Evolutionary conservation across 2,797 vertebrate genomes (phyloP).

Genomic region (Pseudochaenichthys georgianus): DNA sequence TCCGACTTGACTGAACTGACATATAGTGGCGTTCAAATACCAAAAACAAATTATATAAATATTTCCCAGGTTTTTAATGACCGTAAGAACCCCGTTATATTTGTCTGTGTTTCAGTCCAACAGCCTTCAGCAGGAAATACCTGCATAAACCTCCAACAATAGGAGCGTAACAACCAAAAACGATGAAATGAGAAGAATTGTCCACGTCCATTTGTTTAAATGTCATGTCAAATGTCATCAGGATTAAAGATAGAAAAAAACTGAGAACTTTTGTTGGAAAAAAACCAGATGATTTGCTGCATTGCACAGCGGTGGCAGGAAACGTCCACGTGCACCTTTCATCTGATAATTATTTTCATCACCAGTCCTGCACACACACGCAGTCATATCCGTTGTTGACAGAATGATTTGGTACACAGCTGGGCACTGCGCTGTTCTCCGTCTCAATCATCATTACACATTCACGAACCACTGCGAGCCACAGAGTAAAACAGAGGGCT

Average conservation of each 20-base stretch:
- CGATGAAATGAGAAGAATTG: background rate
- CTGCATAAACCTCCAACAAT: background rate
- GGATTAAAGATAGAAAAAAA: too few relatives aligned
- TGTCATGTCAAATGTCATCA: background rate
- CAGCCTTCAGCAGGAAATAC: background rate
- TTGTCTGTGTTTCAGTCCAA: background rate
- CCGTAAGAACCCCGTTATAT: background rate
- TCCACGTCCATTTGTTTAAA: too few relatives aligned
- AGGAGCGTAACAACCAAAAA: background rate
- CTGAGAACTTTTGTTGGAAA: background rate
- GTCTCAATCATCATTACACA: slow-evolving; percentile 68
- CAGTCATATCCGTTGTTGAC: slow-evolving; percentile 41
- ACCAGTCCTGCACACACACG: slow-evolving; percentile 3
- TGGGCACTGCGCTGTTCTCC: slow-evolving; percentile 60
- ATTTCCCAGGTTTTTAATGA: too few relatives aligned
- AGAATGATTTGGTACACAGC: slow-evolving; percentile 69
- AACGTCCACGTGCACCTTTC: slow-evolving; percentile 34
- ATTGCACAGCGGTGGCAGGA: slow-evolving; percentile 20
- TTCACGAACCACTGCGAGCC: slow-evolving; percentile 54
- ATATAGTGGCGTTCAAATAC: background rate
- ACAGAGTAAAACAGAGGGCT: slow-evolving; percentile 55
- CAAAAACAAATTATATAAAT: background rate
- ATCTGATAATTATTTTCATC: slow-evolving; percentile 44
- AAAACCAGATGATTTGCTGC: background rate
- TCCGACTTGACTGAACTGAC: background rate